phyloP scores from a whole-genome alignment of 1,140 invertebrate genomes.

The Ladona fulva region DNA sequence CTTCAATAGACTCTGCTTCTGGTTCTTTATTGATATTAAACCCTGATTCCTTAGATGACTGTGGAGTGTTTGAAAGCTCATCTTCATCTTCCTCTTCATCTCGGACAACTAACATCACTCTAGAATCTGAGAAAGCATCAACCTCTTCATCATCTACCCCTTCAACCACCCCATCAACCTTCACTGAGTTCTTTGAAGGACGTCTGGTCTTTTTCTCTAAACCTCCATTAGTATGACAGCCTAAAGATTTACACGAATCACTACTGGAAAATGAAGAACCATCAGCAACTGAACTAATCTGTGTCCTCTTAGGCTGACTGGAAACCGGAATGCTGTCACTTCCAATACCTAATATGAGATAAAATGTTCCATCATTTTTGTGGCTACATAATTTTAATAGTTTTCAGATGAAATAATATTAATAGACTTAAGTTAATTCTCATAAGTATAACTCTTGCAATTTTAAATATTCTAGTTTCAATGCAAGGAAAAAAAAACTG shows the following conservation, averaged over 20 bases:
- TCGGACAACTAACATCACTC: neutral
- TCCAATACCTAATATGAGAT: neutral
- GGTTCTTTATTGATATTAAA: too few species aligned
- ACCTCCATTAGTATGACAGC: neutral
- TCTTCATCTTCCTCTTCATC: neutral
- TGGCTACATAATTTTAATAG: too few species aligned
- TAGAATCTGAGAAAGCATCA: neutral
- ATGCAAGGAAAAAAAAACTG: too few species aligned
- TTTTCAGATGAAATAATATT: too few species aligned
- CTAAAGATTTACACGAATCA: conserved; percentile 14
- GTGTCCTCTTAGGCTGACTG: conserved; percentile 17
- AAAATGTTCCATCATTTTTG: too few species aligned
- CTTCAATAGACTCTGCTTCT: neutral
- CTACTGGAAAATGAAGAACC: neutral
- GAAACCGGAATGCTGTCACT: conserved; percentile 13
- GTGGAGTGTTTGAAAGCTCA: neutral
- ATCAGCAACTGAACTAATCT: neutral
- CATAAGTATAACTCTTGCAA: too few species aligned
- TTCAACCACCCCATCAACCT: conserved; percentile 3
- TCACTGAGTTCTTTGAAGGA: neutral
- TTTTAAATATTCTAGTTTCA: too few species aligned
- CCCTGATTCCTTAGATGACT: neutral
- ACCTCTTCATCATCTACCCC: conserved; percentile 2
- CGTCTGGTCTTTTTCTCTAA: neutral
- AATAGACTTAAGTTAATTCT: too few species aligned